Evolutionary conservation across 2,888 invertebrate genomes (phyloP), one percentile per base, ranked within the genome.

Genomic region (Erebia aethiops): DNA sequence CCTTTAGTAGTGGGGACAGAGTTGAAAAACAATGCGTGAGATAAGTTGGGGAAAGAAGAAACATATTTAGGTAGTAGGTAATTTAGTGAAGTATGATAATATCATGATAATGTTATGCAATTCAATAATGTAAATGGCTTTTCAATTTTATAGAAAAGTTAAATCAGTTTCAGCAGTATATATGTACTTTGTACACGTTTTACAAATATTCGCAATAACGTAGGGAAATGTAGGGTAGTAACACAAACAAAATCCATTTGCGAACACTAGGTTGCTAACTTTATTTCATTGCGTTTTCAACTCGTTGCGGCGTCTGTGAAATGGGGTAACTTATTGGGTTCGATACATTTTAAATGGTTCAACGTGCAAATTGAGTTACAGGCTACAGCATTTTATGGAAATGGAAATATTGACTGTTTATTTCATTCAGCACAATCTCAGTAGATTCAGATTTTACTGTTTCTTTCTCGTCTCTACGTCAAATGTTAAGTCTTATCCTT

Each of bases 181-280:
- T 49, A 51, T 8, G 51, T 51, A 16, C 2, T 69, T 56, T 49
- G 66, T 66, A 70, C 62, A 70, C 70, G 52, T 63, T 70, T 16
- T 16, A 60, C 60, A 11, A 60, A 35, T 14, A 16, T 35, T 14
- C 35, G 58, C 58, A 9, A 7, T 13, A 26, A 51, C 49, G n/a
- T 16, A 52, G 18, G 16, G 18, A 54, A 54, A 16, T 18, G 18
- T 54, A 18, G 10, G 18, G 16, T 2, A 52, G 18, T 35, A 35
- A 51, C 51, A 18, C 16, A 54, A 58, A 60, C 60, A 60, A 60
- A 60, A 60, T 43, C 60, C 41, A 60, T 60, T 58, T 26, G 57
- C 35, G 1, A 13, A 26, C 1, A 5, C 26, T 26, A 14, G 26
- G 57, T 58, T 58, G 8, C 60, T 10, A 60, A 60, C 60, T 60